A percentile compares a stretch with the other conserved stretches of the same genome.
Evolutionary conservation across 1,140 invertebrate genomes (phyloP).

Genomic region (Pseudobourletiella spinata): DNA sequence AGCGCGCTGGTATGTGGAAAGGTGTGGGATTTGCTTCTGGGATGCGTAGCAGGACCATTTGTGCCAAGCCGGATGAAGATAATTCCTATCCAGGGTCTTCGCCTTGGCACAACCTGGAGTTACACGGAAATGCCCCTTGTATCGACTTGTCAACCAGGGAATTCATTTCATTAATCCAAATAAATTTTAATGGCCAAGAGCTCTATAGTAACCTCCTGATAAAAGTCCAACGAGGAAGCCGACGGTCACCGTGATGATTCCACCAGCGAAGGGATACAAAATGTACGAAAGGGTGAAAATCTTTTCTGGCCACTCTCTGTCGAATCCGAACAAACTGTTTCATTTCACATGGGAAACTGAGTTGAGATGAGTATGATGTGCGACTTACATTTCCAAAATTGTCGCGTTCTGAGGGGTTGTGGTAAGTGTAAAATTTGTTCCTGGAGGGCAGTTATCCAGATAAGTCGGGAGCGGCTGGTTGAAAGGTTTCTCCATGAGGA

Average conservation of each 20-base stretch:
- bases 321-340: background rate
- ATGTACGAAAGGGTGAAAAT: constrained; percentile 28
- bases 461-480: constrained; percentile 13
- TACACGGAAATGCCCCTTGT: background rate
- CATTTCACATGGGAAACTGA: background rate
- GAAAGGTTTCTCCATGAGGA: constrained; percentile 12
- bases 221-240: constrained; percentile 19
- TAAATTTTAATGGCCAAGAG: background rate
- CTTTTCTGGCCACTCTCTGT: constrained; percentile 30
- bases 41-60: background rate
- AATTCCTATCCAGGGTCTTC: constrained; percentile 16
- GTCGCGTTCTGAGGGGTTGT: constrained; percentile 3
- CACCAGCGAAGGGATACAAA: constrained; percentile 25
- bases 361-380: background rate
- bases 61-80: constrained; percentile 15
- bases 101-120: background rate
- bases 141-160: no score
- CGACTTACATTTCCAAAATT: background rate
- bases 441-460: constrained; percentile 13
- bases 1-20: background rate
- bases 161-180: no score
- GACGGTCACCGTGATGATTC: constrained; percentile 18
- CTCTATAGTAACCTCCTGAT: constrained; percentile 15
- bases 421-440: background rate
- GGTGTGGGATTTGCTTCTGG: background rate